Conservation (phyloP, 2,797 vertebrate genomes). For the Acrocephalus scirpaceus region DNA sequence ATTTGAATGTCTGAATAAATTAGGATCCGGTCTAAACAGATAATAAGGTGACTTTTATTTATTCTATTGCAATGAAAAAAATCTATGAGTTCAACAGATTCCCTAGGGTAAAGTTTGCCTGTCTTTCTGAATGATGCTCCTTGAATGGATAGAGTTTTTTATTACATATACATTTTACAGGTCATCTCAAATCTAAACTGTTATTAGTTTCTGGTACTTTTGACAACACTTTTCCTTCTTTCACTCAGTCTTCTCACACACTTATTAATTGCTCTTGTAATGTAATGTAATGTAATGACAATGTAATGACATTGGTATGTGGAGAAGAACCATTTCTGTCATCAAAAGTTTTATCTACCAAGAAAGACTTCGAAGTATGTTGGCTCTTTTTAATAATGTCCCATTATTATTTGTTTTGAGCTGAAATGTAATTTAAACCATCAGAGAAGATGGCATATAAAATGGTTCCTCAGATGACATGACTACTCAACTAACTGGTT, state of each 20-base stretch:
- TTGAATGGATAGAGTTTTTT: background rate
- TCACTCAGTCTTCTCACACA: background rate
- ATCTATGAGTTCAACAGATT: background rate
- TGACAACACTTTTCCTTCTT: slow-evolving; percentile 15
- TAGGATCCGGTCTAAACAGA: background rate
- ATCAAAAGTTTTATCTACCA: background rate
- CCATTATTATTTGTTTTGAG: background rate
- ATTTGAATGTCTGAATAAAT: background rate
- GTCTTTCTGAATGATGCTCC: background rate
- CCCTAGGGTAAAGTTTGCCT: background rate
- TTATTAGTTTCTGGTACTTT: slow-evolving; percentile 15
- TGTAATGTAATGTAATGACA: no score
- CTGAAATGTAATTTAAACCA: background rate
- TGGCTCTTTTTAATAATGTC: background rate
- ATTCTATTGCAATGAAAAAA: background rate
- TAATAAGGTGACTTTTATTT: background rate
- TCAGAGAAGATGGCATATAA: background rate
- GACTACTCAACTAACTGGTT: background rate
- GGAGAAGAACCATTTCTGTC: background rate
- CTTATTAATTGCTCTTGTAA: background rate
- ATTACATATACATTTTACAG: background rate
- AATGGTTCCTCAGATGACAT: background rate
- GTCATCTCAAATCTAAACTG: background rate
- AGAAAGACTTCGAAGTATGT: background rate
- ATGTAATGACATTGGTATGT: background rate